phyloP scores from a whole-genome alignment of 2,888 invertebrate genomes.

The Pachliopta kotzebuea region DNA sequence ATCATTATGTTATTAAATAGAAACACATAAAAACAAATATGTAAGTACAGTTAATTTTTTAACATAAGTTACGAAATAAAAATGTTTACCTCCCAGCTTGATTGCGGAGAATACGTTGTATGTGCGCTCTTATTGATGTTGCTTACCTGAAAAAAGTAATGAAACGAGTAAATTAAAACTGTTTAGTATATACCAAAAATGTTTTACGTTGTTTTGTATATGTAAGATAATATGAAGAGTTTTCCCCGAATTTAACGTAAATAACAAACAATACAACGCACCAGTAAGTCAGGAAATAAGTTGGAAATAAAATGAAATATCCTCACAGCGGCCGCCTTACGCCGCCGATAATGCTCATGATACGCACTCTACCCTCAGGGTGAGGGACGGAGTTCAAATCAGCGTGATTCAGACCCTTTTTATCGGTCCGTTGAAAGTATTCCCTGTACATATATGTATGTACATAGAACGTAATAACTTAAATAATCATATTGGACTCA shows the following conservation, averaged over 20 bases:
- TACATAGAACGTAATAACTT: not conserved
- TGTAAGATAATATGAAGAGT: too few species aligned
- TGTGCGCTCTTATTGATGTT: not conserved
- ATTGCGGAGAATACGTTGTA: not conserved
- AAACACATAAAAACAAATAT: too few species aligned
- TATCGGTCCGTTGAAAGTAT: constrained; percentile 12
- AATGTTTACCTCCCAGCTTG: not conserved
- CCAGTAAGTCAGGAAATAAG: not conserved
- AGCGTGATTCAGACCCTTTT: constrained; percentile 17
- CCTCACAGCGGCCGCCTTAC: constrained; percentile 8
- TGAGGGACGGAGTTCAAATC: constrained; percentile 14
- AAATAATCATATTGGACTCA: constrained; percentile 2
- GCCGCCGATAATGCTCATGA: constrained; percentile 17
- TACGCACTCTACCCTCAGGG: constrained; percentile 17
- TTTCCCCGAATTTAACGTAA: too few species aligned
- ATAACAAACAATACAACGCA: too few species aligned
- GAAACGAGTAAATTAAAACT: too few species aligned
- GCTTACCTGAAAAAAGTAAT: constrained; percentile 26
- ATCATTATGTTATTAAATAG: too few species aligned
- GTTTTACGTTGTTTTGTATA: too few species aligned
- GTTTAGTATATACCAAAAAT: too few species aligned
- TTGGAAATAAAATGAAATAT: constrained; percentile 13
- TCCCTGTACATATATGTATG: not conserved
- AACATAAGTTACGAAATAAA: too few species aligned
- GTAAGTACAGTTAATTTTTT: too few species aligned